Evolutionary conservation across 1,140 invertebrate species (phyloP).

Genomic region (Drosophila malerkotliana): DNA sequence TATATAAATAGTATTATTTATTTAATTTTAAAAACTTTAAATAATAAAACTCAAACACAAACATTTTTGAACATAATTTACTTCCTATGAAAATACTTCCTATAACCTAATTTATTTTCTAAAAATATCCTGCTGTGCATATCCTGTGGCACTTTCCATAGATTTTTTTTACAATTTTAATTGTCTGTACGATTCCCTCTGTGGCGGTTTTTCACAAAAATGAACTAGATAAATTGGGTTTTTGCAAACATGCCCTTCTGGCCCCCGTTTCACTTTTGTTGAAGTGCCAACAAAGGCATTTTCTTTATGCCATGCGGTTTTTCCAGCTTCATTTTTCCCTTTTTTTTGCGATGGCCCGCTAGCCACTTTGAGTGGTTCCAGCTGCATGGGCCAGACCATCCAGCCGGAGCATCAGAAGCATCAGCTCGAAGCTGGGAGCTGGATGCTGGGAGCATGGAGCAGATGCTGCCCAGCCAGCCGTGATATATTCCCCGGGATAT

Average conservation of each 20-base stretch:
- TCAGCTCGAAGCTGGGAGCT: constrained; percentile 35
- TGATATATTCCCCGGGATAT: constrained; percentile 59
- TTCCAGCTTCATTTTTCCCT: constrained; percentile 31
- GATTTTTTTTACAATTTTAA: constrained; percentile 39
- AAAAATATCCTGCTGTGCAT: constrained; percentile 4
- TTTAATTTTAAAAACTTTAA: no score
- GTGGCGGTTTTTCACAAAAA: constrained; percentile 39
- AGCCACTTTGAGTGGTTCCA: constrained; percentile 51
- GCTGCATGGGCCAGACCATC: constrained; percentile 30
- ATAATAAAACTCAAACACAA: no score
- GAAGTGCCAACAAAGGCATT: constrained; percentile 70
- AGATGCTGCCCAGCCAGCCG: constrained; percentile 64
- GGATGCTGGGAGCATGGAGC: constrained; percentile 39
- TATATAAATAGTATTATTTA: no score
- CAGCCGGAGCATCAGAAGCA: constrained; percentile 20
- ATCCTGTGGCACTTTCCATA: constrained; percentile 25
- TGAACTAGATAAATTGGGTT: constrained; percentile 71
- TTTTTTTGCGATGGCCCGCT: neutral
- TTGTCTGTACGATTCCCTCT: constrained; percentile 23
- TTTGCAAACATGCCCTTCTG: constrained; percentile 19
- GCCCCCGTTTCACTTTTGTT: constrained; percentile 34
- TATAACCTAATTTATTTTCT: neutral
- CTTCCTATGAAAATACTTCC: neutral
- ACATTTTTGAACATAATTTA: no score
- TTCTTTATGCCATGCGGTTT: constrained; percentile 59